Evolutionary conservation across 2,113 vertebrate genomes (phyloP).

Genomic region (Peromyscus polionotus): DNA sequence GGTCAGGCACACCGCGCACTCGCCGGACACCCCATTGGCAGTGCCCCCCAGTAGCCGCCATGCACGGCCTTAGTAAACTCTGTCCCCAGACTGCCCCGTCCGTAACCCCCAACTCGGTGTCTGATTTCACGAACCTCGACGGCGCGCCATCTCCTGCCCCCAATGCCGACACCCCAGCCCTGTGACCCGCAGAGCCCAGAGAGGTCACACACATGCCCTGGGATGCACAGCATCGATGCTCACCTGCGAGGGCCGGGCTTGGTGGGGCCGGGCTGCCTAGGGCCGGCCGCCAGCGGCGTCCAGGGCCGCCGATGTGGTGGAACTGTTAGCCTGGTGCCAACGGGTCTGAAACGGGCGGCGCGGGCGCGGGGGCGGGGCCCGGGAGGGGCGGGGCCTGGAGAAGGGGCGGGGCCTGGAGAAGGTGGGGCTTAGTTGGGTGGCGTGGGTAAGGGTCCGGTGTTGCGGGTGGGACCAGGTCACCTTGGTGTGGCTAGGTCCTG

Average conservation of each 20-base stretch:
- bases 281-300: background rate
- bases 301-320: background rate
- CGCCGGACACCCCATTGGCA: background rate
- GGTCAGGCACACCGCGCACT: too few species aligned
- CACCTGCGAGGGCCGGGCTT: background rate
- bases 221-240: background rate
- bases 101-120: background rate
- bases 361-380: background rate
- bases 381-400: accelerated
- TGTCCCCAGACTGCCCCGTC: background rate
- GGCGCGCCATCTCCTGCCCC: background rate
- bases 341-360: background rate
- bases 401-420: background rate
- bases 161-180: background rate
- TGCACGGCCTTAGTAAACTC: too few species aligned
- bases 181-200: background rate
- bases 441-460: background rate
- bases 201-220: background rate
- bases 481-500: accelerated
- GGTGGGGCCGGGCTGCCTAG: background rate
- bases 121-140: background rate
- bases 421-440: background rate
- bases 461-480: accelerated
- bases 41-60: too few species aligned
- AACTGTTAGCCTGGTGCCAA: background rate